These are phyloP conservation scores for Diplodus puntazzo DNA, from an alignment of 2,797 vertebrate genomes.

Conservation along the genomic window DNA sequence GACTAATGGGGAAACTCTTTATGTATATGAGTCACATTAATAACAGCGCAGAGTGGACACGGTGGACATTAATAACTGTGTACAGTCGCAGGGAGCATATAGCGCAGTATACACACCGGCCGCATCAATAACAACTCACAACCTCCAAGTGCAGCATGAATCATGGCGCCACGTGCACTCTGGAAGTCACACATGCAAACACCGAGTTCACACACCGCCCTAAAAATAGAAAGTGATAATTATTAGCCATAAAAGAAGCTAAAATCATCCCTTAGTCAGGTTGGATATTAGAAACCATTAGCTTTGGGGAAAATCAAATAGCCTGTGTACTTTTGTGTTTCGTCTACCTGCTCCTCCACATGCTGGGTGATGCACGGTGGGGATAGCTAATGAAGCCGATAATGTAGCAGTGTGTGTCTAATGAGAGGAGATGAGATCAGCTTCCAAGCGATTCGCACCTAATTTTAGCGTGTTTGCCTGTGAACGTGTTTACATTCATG, in stretches of 20 bases:
- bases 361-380: slow-evolving; percentile 70
- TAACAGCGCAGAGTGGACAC: slow-evolving; percentile 77
- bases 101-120: slow-evolving; percentile 51
- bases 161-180: slow-evolving; percentile 48
- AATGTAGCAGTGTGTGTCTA: slow-evolving; percentile 75
- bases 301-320: slow-evolving; percentile 37
- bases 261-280: slow-evolving; percentile 15
- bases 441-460: slow-evolving; percentile 41
- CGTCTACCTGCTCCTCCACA: slow-evolving; percentile 54
- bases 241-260: slow-evolving; percentile 28
- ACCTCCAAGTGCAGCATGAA: slow-evolving; percentile 61
- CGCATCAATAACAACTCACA: slow-evolving; percentile 77
- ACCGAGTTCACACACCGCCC: slow-evolving; percentile 17
- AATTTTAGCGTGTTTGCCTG: slow-evolving; percentile 37
- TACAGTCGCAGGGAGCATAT: slow-evolving; percentile 63
- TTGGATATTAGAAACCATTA: slow-evolving; percentile 47
- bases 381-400: slow-evolving; percentile 77
- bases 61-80: slow-evolving; percentile 77
- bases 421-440: slow-evolving; percentile 72
- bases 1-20: slow-evolving; percentile 84
- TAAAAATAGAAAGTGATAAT: slow-evolving; percentile 54
- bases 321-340: slow-evolving; percentile 11
- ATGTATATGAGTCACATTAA: slow-evolving; percentile 86
- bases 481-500: slow-evolving; percentile 38
- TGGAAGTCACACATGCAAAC: slow-evolving; percentile 46